These are phyloP conservation scores for Todiramphus chloris DNA, from an alignment of 2,113 vertebrate genomes.

Conservation along the genomic window DNA sequence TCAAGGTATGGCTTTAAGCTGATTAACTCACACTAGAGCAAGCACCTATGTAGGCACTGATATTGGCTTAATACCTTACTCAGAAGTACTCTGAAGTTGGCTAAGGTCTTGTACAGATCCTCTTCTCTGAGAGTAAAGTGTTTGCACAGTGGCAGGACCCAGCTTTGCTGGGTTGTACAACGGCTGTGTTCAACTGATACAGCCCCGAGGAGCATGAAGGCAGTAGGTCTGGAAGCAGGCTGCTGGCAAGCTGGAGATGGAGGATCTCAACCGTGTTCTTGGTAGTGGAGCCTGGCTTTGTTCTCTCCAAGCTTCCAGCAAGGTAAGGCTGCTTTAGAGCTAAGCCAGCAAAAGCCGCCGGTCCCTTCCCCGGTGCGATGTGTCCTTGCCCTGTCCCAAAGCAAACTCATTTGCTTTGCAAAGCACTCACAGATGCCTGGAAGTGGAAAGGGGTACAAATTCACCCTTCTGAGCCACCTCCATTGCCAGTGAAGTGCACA, in stretches of 20 bases:
- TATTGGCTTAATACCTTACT: conserved; percentile 26
- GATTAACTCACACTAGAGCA: conserved; percentile 19
- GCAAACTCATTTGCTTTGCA: conserved; percentile 55
- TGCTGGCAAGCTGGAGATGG: not conserved
- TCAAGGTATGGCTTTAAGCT: conserved; percentile 30
- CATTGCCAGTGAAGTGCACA: not conserved
- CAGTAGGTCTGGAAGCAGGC: fast-evolving
- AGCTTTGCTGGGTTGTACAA: not conserved
- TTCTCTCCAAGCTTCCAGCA: not conserved
- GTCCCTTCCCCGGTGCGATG: not conserved
- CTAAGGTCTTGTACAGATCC: conserved; percentile 14
- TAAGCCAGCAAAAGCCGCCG: not conserved
- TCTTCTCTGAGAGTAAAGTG: conserved; percentile 17
- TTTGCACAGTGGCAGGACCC: conserved; percentile 7
- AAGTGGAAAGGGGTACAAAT: not conserved
- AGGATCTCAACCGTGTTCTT: not conserved
- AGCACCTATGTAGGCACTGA: not conserved
- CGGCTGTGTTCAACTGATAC: not conserved
- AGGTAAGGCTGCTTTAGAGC: not conserved
- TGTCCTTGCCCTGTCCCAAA: not conserved
- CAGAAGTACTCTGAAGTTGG: conserved; percentile 40
- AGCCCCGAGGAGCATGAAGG: not conserved
- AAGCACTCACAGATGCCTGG: not conserved
- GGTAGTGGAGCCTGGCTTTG: not conserved
- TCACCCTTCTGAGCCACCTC: not conserved